Base-by-base conservation (phyloP, 2,113 vertebrate species). In the Zapus hudsonius region DNA sequence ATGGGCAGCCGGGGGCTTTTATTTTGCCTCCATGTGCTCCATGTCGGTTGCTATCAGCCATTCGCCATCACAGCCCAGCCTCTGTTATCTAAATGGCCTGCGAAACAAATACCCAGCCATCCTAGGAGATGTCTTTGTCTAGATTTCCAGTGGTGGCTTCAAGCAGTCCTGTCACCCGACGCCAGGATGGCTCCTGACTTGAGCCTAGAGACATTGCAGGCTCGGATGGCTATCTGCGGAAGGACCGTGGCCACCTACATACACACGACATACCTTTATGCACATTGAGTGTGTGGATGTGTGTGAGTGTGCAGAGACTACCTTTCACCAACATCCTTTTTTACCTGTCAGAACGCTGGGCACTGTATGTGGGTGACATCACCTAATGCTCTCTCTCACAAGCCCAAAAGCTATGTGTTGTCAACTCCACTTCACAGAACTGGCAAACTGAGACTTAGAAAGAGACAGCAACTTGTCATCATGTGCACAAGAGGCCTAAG, bases 31-130 rank as follows among this genome's bases (percentile, higher is more conserved):
- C 25, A 47, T 20, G 52, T 36, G 84, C 47, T 78, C 89, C 94
- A 81, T 95, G 90, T 82, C 23, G 72, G 84, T 52, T 33, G 52
- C 92, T 94, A 29, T 93, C 96, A 87, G 84, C 87, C 76, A 36
- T 38, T 67, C 57, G 63, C 59, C 89, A 81, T 91, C 91, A 91
- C 89, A 44, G 75, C 6, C 87, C 87, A 63, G 84, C 55, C 29
- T 86, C 47, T 52, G 61, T 84, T 95, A 96, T 96, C 95, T 96
- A 95, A 95, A 93, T 91, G 86, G 92, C 80, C 79, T 67, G 66
- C 55, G 80, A 93, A 79, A 57, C 90, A 89, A 69, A 90, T 42
- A 22, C 44, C 44, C 11, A 33, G 57, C n/a, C 83, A 33, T 42
- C 80, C 19, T 20, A 55, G 52, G 80, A 31, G 19, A 40, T 42